Percentiles rank a stretch among this genome's conserved stretches.
phyloP scores from a whole-genome alignment of 2,888 invertebrate species.

The Lasioglossum figueresi region DNA sequence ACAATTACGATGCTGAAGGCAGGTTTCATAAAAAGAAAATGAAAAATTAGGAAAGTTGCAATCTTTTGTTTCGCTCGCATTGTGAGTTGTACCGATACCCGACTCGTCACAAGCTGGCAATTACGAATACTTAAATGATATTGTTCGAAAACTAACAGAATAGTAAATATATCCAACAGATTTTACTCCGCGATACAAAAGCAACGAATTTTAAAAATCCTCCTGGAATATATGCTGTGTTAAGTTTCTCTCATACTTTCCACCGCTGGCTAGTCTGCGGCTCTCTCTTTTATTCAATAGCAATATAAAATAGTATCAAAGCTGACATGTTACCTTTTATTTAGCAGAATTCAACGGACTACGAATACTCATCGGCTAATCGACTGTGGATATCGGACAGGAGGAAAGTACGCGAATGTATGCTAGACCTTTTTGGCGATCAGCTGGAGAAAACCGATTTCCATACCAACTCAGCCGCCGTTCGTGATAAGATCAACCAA shows the following conservation, averaged over 20 bases:
- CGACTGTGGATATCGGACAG: conserved; percentile 89
- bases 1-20: too few species aligned
- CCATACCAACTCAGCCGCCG: conserved; percentile 85
- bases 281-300: not conserved
- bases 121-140: not conserved
- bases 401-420: conserved; percentile 88
- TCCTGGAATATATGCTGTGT: not conserved
- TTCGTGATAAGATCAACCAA: conserved; percentile 88
- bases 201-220: conserved; percentile 5
- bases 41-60: too few species aligned
- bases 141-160: not conserved
- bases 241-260: not conserved
- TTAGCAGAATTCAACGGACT: conserved; percentile 85
- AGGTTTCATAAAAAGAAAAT: too few species aligned
- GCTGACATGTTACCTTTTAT: not conserved
- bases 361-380: conserved; percentile 92
- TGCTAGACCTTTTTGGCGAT: conserved; percentile 87
- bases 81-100: too few species aligned
- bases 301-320: not conserved
- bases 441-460: conserved; percentile 89
- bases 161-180: not conserved
- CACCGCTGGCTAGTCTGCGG: not conserved
- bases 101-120: too few species aligned
- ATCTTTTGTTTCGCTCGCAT: too few species aligned
- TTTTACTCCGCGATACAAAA: not conserved